phyloP scores from a whole-genome alignment of 2,888 invertebrate species.

The Phasia obesa region DNA sequence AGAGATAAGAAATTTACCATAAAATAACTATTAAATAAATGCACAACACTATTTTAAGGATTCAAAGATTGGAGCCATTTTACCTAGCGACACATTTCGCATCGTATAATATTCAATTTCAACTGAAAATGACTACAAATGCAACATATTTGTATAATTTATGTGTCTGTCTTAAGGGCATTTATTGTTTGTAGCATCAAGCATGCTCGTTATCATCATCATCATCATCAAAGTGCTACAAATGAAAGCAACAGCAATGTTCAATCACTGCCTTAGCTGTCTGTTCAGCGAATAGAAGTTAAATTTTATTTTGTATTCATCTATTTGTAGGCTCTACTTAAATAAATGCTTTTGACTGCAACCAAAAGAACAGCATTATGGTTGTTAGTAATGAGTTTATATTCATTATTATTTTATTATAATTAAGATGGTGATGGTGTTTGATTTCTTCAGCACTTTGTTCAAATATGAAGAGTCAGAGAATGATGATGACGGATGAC shows the following conservation, averaged over 20 bases:
- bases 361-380: conserved; percentile 17
- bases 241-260: neutral
- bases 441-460: neutral
- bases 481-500: too few relatives aligned
- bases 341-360: conserved; percentile 13
- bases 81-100: neutral
- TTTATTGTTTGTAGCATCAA: conserved; percentile 26
- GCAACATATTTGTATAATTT: conserved; percentile 50
- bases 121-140: neutral
- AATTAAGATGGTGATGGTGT: neutral
- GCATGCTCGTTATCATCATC: conserved; percentile 22
- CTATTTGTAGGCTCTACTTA: conserved; percentile 15
- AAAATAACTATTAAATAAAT: neutral
- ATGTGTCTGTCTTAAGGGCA: conserved; percentile 44
- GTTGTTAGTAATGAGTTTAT: conserved; percentile 3
- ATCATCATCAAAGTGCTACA: conserved; percentile 28
- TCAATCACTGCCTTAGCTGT: neutral
- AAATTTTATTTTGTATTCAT: neutral
- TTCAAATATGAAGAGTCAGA: too few relatives aligned
- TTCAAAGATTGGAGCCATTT: conserved; percentile 13
- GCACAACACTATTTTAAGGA: neutral
- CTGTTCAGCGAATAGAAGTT: neutral
- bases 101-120: neutral
- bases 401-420: neutral
- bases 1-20: neutral